These are phyloP conservation scores for Macquaria australasica DNA, from an alignment of 2,113 vertebrate species.

Conservation along the genomic window DNA sequence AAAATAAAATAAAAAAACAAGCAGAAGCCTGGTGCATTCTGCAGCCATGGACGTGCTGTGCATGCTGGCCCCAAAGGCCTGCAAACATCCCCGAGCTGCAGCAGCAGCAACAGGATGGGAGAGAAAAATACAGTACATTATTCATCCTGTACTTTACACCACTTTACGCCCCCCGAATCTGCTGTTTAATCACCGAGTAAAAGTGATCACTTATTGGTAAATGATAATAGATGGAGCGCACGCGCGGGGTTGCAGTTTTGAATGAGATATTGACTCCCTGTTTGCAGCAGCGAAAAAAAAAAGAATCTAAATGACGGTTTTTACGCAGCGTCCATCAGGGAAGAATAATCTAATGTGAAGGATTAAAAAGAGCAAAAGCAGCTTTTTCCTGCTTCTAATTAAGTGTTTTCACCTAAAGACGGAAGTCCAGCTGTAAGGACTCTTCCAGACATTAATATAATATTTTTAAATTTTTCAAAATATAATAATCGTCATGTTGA, in stretches of 20 bases:
- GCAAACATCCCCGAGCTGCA: constrained; percentile 6
- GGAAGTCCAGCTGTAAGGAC: background rate
- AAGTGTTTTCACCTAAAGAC: background rate
- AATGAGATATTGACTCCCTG: constrained; percentile 65
- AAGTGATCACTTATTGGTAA: constrained; percentile 68
- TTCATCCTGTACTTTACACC: constrained; percentile 32
- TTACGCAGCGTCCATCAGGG: constrained; percentile 15
- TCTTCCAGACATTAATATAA: background rate
- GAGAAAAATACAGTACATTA: constrained; percentile 28
- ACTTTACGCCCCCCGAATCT: constrained; percentile 33
- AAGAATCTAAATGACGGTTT: constrained; percentile 29
- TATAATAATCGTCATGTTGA: background rate
- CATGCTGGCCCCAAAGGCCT: constrained; percentile 27
- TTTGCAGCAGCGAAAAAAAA: constrained; percentile 32
- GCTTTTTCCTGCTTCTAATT: background rate
- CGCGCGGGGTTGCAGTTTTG: constrained; percentile 34
- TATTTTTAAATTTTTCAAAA: background rate
- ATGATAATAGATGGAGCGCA: constrained; percentile 64
- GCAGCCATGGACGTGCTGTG: constrained; percentile 37
- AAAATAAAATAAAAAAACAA: constrained; percentile 1
- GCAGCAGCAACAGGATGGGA: constrained; percentile 5
- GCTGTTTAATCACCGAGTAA: constrained; percentile 70
- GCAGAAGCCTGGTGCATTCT: constrained; percentile 19
- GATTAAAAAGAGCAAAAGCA: constrained; percentile 11
- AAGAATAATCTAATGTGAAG: constrained; percentile 10